phyloP scores from a whole-genome alignment of 53 echinoderm and acorn worm genomes.

The Temnopleurus reevesii region DNA sequence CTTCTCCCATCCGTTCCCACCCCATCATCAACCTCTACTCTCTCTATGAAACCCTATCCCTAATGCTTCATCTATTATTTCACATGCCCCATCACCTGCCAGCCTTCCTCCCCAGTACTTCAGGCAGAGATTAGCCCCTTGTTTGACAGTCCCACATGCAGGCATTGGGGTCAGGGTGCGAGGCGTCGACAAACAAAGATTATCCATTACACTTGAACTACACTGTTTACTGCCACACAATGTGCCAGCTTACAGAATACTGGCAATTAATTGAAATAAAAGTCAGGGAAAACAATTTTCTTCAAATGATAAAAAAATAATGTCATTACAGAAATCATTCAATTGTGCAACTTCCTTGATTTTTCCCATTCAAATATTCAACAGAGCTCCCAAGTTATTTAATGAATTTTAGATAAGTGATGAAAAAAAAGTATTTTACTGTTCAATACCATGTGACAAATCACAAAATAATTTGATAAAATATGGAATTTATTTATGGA shows the following conservation, averaged over 20 bases:
- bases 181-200: slow-evolving; percentile 36
- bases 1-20: slow-evolving; percentile 43
- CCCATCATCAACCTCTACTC: neutral
- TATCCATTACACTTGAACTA: slow-evolving; percentile 38
- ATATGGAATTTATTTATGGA: too few relatives aligned
- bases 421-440: too few relatives aligned
- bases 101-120: slow-evolving; percentile 17
- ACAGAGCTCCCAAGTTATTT: too few relatives aligned
- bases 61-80: slow-evolving; percentile 44
- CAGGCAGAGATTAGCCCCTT: slow-evolving; percentile 45
- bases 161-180: slow-evolving; percentile 23
- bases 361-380: neutral
- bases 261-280: slow-evolving; percentile 3
- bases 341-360: neutral
- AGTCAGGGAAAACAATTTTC: neutral
- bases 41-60: slow-evolving; percentile 18
- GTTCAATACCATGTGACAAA: too few relatives aligned
- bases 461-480: too few relatives aligned
- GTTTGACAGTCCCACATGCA: slow-evolving; percentile 36
- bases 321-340: neutral
- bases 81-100: slow-evolving; percentile 24
- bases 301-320: neutral
- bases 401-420: too few relatives aligned
- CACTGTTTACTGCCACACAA: slow-evolving; percentile 22
- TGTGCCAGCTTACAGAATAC: neutral